Percentiles rank a stretch among this genome's conserved stretches.
phyloP scores from a whole-genome alignment of 2,113 vertebrate species.

The Microtus montanus region DNA sequence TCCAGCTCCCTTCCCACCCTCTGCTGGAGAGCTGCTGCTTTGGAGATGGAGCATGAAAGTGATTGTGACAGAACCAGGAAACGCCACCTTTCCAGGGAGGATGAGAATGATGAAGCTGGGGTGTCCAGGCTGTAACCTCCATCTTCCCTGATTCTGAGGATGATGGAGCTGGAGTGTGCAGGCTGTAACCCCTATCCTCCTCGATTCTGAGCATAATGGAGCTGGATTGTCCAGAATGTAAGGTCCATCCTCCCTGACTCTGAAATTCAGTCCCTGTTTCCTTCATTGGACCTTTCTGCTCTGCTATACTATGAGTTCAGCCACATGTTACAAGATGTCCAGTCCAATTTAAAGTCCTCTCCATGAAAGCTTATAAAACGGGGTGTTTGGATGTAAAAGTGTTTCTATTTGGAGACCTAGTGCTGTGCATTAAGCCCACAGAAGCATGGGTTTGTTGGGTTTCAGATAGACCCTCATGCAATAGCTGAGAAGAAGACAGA shows the following conservation, averaged over 20 bases:
- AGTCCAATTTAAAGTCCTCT: neutral
- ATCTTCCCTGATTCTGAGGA: too few species aligned
- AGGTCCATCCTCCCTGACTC: too few species aligned
- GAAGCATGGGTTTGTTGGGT: neutral
- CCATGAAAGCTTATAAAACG: neutral
- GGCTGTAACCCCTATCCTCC: too few species aligned
- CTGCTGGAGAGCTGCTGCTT: conserved; percentile 38
- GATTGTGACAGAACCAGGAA: conserved; percentile 39
- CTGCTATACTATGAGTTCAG: neutral
- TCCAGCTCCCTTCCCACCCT: conserved; percentile 19
- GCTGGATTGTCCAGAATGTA: too few species aligned
- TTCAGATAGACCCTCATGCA: neutral
- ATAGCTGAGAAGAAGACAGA: neutral
- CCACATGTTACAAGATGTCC: neutral
- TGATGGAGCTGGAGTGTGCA: too few species aligned
- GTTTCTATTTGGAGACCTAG: neutral
- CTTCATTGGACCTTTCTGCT: neutral
- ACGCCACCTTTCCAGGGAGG: neutral
- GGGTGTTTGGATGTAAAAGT: neutral
- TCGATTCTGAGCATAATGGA: too few species aligned
- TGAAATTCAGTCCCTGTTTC: neutral
- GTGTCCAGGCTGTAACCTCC: neutral
- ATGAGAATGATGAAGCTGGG: neutral
- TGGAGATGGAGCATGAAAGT: conserved; percentile 40
- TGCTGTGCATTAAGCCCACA: neutral